Evolutionary conservation across 2,797 vertebrate species (phyloP), one percentile per base, ranked within the genome.

Genomic region (Halcyon chelicuti): DNA sequence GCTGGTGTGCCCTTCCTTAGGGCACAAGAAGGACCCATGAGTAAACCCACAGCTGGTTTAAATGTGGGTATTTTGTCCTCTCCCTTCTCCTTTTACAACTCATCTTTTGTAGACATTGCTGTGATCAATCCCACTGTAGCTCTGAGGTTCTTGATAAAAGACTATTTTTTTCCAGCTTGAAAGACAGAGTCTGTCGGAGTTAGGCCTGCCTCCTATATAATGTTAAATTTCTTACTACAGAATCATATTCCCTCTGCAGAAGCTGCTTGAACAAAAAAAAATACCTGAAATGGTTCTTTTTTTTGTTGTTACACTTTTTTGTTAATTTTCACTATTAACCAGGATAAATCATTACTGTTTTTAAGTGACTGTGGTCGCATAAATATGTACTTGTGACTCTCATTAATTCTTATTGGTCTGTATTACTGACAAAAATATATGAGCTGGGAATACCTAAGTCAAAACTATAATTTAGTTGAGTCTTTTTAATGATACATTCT

Each of bases 381-480:
- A 94, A 95, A 88, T 90, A 87, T 39, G n/a, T 73, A 82, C 86
- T 95, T 85, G 74, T 74, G 88, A 93, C 93, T 96, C 93, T 93
- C 95, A 95, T 95, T 96, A 96, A 96, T 96, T 90, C 96, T 95
- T 96, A 94, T 93, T 57, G 16, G 74, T 58, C 92, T 96, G 96
- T 92, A 97, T 82, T 82, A 42, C 58, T 94, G 94, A 95, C 96
- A 93, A 95, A 96, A 97, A 97, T 96, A 96, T 96, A 96, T 93
- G 90, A 96, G 92, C 96, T 96, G 96, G 94, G 96, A 96, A 94
- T 95, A 93, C 80, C 86, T 87, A 86, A 95, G 86, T 96, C 8
- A 44, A 96, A 96, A 95, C 74, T 90, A 77, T 92, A 96, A 97
- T 96, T 96, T 95, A 94, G 74, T 82, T 75, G 86, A 88, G 90